These are phyloP conservation scores for Eulacestoma nigropectus DNA, from an alignment of 2,113 vertebrate species.

Conservation along the genomic window DNA sequence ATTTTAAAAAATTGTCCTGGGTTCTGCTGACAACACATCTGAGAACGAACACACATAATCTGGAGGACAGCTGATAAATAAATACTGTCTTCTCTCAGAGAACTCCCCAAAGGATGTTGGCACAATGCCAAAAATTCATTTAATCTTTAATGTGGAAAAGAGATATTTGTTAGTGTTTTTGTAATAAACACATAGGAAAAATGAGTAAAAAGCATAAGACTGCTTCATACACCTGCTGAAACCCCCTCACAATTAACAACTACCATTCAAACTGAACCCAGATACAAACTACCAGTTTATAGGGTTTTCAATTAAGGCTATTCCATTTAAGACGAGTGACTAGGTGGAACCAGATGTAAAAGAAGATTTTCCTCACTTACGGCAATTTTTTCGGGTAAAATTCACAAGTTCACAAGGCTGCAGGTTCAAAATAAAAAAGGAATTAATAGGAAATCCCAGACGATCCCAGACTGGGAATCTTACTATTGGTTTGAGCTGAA, in stretches of 20 bases:
- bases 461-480: not conserved
- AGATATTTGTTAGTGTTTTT: not conserved
- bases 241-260: not conserved
- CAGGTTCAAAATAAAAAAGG: not conserved
- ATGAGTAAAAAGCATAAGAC: not conserved
- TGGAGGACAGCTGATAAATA: not conserved
- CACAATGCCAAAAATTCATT: not conserved
- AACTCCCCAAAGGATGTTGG: not conserved
- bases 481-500: not conserved
- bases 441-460: not conserved
- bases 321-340: not conserved
- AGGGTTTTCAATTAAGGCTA: not conserved
- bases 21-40: not conserved
- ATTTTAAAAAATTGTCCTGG: not conserved
- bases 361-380: slow-evolving; percentile 67
- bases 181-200: not conserved
- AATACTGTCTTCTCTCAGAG: not conserved
- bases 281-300: not conserved
- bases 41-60: not conserved
- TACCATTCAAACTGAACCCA: not conserved
- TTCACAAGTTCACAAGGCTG: slow-evolving; percentile 84
- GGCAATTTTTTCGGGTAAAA: slow-evolving; percentile 80
- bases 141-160: not conserved
- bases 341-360: not conserved
- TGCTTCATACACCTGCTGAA: not conserved